Conservation (phyloP, 2,113 vertebrate genomes). For the Micromys minutus region DNA sequence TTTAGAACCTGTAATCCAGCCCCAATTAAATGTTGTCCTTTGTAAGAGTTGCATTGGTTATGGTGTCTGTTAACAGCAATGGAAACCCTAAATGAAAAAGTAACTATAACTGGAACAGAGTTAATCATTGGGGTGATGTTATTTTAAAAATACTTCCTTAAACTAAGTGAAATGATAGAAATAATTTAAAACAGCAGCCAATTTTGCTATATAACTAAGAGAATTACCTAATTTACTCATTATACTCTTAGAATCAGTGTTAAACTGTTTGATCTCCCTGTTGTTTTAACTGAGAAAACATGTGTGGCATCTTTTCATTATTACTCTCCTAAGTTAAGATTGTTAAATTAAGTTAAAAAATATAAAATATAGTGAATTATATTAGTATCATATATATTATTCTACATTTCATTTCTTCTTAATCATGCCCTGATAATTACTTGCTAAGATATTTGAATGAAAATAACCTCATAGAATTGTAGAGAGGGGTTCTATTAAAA, state of each 20-base stretch:
- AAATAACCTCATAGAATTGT: background rate
- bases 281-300: background rate
- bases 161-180: background rate
- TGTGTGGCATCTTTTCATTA: background rate
- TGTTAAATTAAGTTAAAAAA: background rate
- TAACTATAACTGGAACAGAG: no score
- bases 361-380: background rate
- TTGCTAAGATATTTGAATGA: background rate
- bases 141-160: background rate
- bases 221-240: background rate
- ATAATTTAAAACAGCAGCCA: background rate
- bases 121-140: background rate
- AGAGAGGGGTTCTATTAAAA: background rate
- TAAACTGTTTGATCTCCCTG: background rate
- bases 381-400: background rate
- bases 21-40: no score
- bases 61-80: no score
- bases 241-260: background rate
- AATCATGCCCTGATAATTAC: background rate
- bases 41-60: no score
- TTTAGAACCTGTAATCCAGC: no score
- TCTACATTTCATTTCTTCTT: background rate
- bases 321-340: background rate
- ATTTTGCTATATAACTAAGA: background rate
- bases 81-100: no score